These are phyloP conservation scores for Nomada goodeniana DNA, from an alignment of 2,888 invertebrate species.

Conservation along the genomic window DNA sequence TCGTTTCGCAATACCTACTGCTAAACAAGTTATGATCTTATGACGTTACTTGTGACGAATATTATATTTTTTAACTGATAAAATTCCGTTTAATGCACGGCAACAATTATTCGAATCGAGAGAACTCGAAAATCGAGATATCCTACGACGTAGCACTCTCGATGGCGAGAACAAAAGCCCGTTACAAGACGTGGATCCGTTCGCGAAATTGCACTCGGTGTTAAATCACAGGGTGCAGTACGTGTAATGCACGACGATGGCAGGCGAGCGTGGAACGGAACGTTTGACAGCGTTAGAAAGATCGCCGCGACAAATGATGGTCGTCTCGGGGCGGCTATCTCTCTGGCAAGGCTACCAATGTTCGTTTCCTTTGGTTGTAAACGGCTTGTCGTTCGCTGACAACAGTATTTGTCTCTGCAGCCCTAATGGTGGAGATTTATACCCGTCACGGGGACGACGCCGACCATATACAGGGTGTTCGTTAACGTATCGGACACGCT, in stretches of 20 bases:
- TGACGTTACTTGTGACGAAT: no score
- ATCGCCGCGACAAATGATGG: constrained; percentile 53
- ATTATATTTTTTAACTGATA: no score
- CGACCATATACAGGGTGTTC: constrained; percentile 15
- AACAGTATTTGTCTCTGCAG: constrained; percentile 62
- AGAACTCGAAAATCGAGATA: background rate
- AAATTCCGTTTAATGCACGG: no score
- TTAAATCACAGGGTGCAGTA: constrained; percentile 40
- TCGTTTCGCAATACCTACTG: no score
- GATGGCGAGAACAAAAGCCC: constrained; percentile 40
- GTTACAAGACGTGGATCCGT: constrained; percentile 28
- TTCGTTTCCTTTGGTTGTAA: constrained; percentile 49
- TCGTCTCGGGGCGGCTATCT: constrained; percentile 28
- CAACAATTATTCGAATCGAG: background rate
- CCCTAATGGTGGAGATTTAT: constrained; percentile 60
- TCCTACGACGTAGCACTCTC: background rate
- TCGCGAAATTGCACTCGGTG: constrained; percentile 30
- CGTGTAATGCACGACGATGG: constrained; percentile 8
- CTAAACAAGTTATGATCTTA: no score
- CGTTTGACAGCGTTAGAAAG: constrained; percentile 57
- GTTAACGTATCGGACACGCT: background rate
- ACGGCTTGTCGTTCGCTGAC: constrained; percentile 60
- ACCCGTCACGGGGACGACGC: background rate
- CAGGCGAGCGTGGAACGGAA: constrained; percentile 21
- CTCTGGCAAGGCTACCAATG: constrained; percentile 40